Percentiles rank a stretch among this genome's conserved stretches.
Conservation (phyloP, 1,140 invertebrate species). For the Trialeurodes vaporariorum region DNA sequence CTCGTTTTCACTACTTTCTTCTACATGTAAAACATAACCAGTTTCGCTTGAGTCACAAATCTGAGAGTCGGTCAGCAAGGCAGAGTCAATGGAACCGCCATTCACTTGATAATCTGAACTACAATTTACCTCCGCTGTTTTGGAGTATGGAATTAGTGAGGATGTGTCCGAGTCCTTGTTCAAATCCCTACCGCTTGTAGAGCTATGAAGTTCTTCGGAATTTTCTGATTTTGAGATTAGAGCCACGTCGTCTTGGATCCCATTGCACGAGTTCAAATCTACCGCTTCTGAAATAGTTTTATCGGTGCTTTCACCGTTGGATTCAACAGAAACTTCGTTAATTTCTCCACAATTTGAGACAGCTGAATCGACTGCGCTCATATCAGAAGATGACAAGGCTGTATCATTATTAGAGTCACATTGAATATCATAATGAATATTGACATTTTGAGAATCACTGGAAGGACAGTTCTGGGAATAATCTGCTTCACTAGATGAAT, state of each 20-base stretch:
- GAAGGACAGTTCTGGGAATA: slow-evolving; percentile 25
- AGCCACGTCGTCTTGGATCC: too few relatives aligned
- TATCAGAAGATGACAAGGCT: background rate
- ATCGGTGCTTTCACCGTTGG: background rate
- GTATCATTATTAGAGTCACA: background rate
- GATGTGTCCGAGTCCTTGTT: too few relatives aligned
- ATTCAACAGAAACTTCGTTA: background rate
- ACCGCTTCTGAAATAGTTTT: background rate
- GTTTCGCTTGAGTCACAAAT: background rate
- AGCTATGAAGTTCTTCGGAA: too few relatives aligned
- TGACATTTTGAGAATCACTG: slow-evolving; percentile 20
- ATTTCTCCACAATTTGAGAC: background rate
- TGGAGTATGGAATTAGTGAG: too few relatives aligned
- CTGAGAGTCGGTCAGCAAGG: background rate
- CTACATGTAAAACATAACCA: background rate
- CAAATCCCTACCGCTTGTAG: too few relatives aligned
- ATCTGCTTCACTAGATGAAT: slow-evolving; percentile 12
- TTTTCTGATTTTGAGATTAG: too few relatives aligned
- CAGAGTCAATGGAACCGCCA: too few relatives aligned
- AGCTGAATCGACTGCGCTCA: background rate
- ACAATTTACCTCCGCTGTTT: too few relatives aligned
- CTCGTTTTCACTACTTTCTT: background rate
- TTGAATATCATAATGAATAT: slow-evolving; percentile 19
- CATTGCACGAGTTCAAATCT: background rate
- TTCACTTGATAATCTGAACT: too few relatives aligned